Conservation (phyloP, 2,113 vertebrate genomes). For the Oxyura jamaicensis region DNA sequence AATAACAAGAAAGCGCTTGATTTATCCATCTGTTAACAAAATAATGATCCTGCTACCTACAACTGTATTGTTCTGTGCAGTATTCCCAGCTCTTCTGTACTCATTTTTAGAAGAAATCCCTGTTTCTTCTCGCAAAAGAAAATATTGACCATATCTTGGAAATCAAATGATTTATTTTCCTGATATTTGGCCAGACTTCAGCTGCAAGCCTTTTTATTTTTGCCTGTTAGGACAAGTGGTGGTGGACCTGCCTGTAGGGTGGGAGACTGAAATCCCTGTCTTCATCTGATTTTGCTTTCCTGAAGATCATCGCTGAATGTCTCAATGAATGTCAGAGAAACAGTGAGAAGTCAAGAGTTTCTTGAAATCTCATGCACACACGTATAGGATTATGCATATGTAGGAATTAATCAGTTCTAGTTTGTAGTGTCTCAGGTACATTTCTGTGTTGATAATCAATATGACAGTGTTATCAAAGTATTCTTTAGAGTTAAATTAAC, state of each 20-base stretch:
- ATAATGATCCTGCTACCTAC: not conserved
- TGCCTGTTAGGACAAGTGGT: not conserved
- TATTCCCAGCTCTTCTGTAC: conserved; percentile 32
- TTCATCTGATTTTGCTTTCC: not conserved
- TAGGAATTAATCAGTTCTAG: not conserved
- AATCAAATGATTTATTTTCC: not conserved
- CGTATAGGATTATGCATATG: accelerated
- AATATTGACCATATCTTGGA: not conserved
- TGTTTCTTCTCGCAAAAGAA: not conserved
- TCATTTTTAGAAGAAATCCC: not conserved
- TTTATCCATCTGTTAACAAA: conserved; percentile 7
- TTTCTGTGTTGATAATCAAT: not conserved
- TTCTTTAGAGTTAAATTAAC: not conserved
- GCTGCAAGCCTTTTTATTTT: not conserved
- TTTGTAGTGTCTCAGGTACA: not conserved
- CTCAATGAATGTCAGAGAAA: not conserved
- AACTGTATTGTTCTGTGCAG: not conserved
- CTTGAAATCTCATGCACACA: not conserved
- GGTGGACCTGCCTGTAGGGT: accelerated
- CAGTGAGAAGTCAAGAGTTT: not conserved
- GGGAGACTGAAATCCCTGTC: not conserved
- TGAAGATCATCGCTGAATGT: not conserved
- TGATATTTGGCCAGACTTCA: not conserved
- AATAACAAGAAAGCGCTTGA: conserved; percentile 47
- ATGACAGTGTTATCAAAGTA: not conserved